Evolutionary conservation across 2,113 vertebrate genomes (phyloP), one percentile per base, ranked within the genome.

Genomic region (Saccopteryx leptura): DNA sequence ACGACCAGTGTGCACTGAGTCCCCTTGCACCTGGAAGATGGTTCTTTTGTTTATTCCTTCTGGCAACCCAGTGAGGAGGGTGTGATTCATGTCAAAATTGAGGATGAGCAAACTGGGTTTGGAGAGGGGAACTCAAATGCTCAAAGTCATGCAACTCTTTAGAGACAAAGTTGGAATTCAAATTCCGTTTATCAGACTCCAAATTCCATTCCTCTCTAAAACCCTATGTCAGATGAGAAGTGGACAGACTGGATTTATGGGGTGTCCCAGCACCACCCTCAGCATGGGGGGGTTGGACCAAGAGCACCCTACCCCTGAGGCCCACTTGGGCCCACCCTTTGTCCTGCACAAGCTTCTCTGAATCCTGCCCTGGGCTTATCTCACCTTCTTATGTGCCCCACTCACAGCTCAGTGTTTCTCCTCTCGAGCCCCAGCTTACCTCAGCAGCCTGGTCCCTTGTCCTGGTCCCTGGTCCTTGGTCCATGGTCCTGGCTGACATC

Each of bases 231-330:
- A 26, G 39, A 15, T 5, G 60, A 68, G 46, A 63, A 0, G 0
- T 1, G 50, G 63, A 33, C 39, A 54, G 56, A 12, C 61, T 46
- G 68, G 50, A 21, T 50, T 7, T 90, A 17, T 11, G 23, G 79
- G 58, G 39, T 48, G 12, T 31, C 10, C 87, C 2, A 7, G 13
- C 11, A 10, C 28, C 46, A n/a, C 54, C 23, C 28, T 58, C 5
- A 1, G 71, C 1, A 0, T 75, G 1, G 19, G 15, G 19, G 5
- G 3, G 18, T 0, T 1, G 50, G 14, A 28, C 17, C 21, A 0
- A 18, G 61, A 11, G 33, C 71, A 33, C 18, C 61, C 21, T 0
- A 0, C 0, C 61, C 61, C 39, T 0, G 1, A 18, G 6, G 21
- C 61, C 10, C 5, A 0, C 66, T 21, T 1, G 7, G 10, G 4